Evolutionary conservation across 2,797 vertebrate species (phyloP).

Genomic region (Melopsittacus undulatus): DNA sequence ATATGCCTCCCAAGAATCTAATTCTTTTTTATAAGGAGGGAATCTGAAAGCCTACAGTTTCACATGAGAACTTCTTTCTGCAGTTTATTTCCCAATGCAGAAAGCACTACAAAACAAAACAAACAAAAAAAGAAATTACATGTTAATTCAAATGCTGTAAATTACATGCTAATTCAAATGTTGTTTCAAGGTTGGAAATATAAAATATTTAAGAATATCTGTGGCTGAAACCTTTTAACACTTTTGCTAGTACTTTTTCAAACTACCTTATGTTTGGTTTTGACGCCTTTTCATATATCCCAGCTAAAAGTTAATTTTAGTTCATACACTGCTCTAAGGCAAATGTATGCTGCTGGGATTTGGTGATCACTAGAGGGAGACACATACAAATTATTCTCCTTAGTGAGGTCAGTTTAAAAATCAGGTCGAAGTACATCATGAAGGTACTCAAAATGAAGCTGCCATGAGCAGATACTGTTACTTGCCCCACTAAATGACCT

Average conservation of each 20-base stretch:
- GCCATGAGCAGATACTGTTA: not conserved
- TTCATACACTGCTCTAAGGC: not conserved
- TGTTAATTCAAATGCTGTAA: not conserved
- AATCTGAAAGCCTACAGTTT: not conserved
- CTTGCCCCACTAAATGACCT: not conserved
- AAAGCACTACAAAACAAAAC: not conserved
- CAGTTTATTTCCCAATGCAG: not conserved
- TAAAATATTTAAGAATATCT: not conserved
- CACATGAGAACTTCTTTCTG: not conserved
- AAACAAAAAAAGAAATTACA: not conserved
- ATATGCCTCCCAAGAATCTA: not conserved
- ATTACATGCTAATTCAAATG: not conserved
- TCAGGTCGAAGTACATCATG: conserved; percentile 1
- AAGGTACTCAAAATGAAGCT: conserved; percentile 36
- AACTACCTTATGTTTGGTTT: not conserved
- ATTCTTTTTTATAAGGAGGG: not conserved
- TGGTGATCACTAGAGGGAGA: conserved; percentile 83
- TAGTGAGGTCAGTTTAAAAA: conserved; percentile 53
- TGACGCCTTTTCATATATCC: not conserved
- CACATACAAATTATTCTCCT: conserved; percentile 78
- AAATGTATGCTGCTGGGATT: conserved; percentile 14
- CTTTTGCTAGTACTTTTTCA: not conserved
- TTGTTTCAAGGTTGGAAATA: not conserved
- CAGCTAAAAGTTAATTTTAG: not conserved
- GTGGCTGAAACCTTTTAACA: not conserved